These are phyloP conservation scores for Lophotis ruficrista DNA, from an alignment of 2,113 vertebrate genomes.

Conservation along the genomic window DNA sequence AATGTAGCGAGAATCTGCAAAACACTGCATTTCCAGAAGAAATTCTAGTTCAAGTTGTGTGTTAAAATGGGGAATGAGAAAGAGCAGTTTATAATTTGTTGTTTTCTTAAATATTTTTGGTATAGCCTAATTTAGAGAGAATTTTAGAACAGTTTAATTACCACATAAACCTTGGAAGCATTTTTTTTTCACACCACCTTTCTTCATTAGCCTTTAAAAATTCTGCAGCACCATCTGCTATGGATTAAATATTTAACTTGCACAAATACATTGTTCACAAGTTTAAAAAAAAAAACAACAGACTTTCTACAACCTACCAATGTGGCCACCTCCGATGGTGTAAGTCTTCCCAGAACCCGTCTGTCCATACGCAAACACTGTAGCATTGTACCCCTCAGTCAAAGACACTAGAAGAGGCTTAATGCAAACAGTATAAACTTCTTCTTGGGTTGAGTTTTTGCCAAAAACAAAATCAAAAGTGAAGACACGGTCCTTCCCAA, in stretches of 20 bases:
- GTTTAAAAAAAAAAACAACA: not conserved
- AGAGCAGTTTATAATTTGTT: not conserved
- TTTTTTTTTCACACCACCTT: not conserved
- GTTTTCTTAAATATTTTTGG: not conserved
- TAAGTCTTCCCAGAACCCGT: constrained; percentile 94
- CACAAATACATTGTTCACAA: not conserved
- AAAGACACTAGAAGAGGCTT: constrained; percentile 83
- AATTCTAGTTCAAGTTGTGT: not conserved
- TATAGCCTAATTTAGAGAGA: not conserved
- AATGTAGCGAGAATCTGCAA: not conserved
- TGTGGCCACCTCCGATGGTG: constrained; percentile 82
- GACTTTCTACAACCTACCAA: constrained; percentile 75
- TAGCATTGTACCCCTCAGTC: constrained; percentile 87
- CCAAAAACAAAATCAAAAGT: constrained; percentile 91
- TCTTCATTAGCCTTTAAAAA: not conserved
- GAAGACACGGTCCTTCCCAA: constrained; percentile 84
- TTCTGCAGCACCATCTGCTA: not conserved
- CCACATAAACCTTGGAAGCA: not conserved
- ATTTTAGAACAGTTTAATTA: not conserved
- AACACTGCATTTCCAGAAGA: not conserved
- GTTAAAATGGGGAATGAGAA: not conserved
- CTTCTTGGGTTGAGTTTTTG: constrained; percentile 82
- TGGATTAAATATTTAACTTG: not conserved
- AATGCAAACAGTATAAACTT: constrained; percentile 86
- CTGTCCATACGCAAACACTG: constrained; percentile 92